Evolutionary conservation across 2,113 vertebrate genomes (phyloP).

Genomic region (Heliornis fulica): DNA sequence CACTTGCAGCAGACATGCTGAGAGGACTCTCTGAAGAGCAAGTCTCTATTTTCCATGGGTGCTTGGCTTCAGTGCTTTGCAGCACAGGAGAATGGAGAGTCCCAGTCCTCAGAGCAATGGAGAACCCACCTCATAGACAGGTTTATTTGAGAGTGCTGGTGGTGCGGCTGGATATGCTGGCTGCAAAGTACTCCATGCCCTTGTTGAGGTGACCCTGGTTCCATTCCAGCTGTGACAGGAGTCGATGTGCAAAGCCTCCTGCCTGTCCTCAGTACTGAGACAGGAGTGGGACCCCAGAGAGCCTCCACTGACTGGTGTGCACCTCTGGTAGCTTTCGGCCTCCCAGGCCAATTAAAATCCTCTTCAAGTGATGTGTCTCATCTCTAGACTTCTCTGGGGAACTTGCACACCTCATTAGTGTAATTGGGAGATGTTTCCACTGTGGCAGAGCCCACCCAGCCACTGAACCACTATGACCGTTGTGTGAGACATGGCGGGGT

Average conservation of each 20-base stretch:
- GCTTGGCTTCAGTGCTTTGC: background rate
- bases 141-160: background rate
- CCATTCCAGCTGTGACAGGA: background rate
- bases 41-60: background rate
- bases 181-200: background rate
- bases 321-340: background rate
- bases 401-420: constrained; percentile 25
- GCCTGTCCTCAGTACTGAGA: background rate
- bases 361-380: background rate
- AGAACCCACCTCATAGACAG: background rate
- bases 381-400: background rate
- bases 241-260: background rate
- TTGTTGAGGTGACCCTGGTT: rapidly evolving
- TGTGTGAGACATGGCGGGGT: background rate
- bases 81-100: rapidly evolving
- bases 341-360: constrained; percentile 56
- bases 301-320: background rate
- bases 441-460: constrained; percentile 5
- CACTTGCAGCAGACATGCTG: background rate
- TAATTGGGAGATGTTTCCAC: constrained; percentile 28
- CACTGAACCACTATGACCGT: background rate
- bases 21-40: background rate
- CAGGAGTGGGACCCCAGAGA: background rate
- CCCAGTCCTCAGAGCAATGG: background rate
- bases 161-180: background rate